Evolutionary conservation across 1,140 invertebrate species (phyloP), one percentile per base, ranked within the genome.

Genomic region (Nasonia longicornis): DNA sequence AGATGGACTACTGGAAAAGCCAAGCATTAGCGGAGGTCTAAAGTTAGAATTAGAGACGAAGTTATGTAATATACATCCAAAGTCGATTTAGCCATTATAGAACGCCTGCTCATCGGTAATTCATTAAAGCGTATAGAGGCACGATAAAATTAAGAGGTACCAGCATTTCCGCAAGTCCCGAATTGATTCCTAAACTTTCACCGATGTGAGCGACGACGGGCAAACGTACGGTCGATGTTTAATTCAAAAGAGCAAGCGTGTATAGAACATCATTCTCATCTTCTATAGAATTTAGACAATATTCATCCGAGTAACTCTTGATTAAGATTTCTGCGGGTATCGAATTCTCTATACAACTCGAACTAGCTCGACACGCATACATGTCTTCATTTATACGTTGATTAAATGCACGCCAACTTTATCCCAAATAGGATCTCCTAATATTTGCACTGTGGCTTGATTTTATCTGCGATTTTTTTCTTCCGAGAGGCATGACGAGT

Each of bases 241-340:
- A 89, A 89, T 90, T 90, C 88, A 90, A 71, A 89, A 86, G 84
- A 82, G 78, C 83, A 83, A 26, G 10, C 83, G 75, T 26, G 26
- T 82, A 82, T 85, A 82, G 84, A 86, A 80, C 63, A 83, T 85
- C 81, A 86, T 86, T 88, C 86, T 85, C 83, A 84, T 86, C 77
- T 83, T 85, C 48, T 8, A 63, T 16, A 8, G 22, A 58, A 11
- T 20, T 48, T n/a, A 14, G 26, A 26, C n/a, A 71, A 81, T 35
- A 42, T 81, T 29, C 66, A 7, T 29, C 20, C 52, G 14, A 52
- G 48, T 52, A 16, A 14, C 0, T 58, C 52, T 20, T 58, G n/a
- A 58, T 58, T 20, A 58, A 58, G 6, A 58, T 58, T 58, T 58
- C n/a, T 58, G 52, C 66, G 67, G 10, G 2, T 1, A 14, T 3